A percentile compares a stretch with the other conserved stretches of the same genome.
These are phyloP conservation scores for Xyrichtys novacula DNA, from an alignment of 2,797 vertebrate species.

Conservation along the genomic window DNA sequence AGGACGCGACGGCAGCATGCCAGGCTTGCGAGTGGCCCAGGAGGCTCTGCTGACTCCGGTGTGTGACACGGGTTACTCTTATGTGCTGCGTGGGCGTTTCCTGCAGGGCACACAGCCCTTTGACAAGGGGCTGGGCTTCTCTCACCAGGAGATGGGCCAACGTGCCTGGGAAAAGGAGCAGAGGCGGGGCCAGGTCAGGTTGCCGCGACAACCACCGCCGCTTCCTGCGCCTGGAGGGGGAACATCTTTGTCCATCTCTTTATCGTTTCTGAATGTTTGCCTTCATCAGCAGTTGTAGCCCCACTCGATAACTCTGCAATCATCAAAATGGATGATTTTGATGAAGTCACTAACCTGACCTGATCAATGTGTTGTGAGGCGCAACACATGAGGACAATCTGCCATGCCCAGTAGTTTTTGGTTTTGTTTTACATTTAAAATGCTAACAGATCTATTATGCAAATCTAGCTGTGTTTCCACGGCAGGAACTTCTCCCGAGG, in stretches of 20 bases:
- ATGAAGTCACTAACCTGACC: conserved; percentile 49
- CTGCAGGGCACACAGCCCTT: conserved; percentile 80
- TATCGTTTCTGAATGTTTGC: conserved; percentile 29
- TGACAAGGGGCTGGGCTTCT: conserved; percentile 75
- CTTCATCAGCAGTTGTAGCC: conserved; percentile 41
- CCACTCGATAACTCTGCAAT: conserved; percentile 34
- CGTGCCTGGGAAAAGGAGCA: conserved; percentile 78
- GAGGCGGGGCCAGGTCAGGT: conserved; percentile 81
- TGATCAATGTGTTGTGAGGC: conserved; percentile 56
- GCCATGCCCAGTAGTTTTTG: conserved; percentile 26
- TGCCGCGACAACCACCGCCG: conserved; percentile 57
- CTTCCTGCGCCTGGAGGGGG: conserved; percentile 62
- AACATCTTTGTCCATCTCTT: conserved; percentile 61
- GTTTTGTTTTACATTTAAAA: conserved; percentile 45
- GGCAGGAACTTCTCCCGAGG: not conserved
- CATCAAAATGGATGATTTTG: conserved; percentile 64
- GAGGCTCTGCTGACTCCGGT: conserved; percentile 82
- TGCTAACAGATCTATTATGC: not conserved
- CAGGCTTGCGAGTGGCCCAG: conserved; percentile 76
- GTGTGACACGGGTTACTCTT: conserved; percentile 84
- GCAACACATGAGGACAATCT: conserved; percentile 60
- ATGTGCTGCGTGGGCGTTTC: conserved; percentile 81
- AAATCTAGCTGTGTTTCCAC: not conserved
- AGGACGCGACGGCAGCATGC: conserved; percentile 71
- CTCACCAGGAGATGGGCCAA: conserved; percentile 68